A percentile compares a stretch with the other conserved stretches of the same genome.
Conservation (phyloP, 1,140 invertebrate genomes). For the Drosophila virilis region DNA sequence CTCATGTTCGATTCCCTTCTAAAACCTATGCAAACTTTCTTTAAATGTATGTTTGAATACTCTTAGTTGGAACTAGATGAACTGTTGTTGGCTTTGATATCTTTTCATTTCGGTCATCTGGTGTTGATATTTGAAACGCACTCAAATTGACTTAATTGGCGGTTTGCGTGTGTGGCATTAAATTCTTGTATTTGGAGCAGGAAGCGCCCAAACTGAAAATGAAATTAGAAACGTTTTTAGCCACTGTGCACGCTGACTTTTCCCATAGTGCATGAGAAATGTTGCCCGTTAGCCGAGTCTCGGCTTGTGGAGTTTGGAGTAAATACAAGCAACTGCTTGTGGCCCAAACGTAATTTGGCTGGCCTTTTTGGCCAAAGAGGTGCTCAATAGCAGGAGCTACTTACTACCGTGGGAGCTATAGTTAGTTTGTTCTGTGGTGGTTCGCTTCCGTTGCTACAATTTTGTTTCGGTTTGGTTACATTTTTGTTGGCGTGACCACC, state of each 20-base stretch:
- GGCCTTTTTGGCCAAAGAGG: constrained; percentile 66
- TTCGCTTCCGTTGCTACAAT: constrained; percentile 77
- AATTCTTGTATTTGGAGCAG: constrained; percentile 71
- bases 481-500: constrained; percentile 71
- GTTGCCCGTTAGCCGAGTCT: constrained; percentile 14
- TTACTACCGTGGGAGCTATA: constrained; percentile 75
- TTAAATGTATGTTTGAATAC: neutral
- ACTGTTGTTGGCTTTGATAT: neutral
- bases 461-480: constrained; percentile 51
- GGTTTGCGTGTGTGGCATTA: constrained; percentile 71
- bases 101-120: neutral
- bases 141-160: constrained; percentile 64
- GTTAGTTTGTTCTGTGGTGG: constrained; percentile 17
- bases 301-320: neutral
- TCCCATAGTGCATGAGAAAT: constrained; percentile 63
- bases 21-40: neutral
- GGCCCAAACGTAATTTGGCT: constrained; percentile 67
- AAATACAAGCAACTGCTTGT: neutral
- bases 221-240: constrained; percentile 63
- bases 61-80: too few species aligned
- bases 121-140: constrained; percentile 20
- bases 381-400: constrained; percentile 59
- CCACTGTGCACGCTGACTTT: constrained; percentile 42
- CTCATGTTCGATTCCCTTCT: neutral
- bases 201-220: constrained; percentile 59